Evolutionary conservation across 2,797 vertebrate species (phyloP), one percentile per base, ranked within the genome.

Genomic region (Microtus agrestis): DNA sequence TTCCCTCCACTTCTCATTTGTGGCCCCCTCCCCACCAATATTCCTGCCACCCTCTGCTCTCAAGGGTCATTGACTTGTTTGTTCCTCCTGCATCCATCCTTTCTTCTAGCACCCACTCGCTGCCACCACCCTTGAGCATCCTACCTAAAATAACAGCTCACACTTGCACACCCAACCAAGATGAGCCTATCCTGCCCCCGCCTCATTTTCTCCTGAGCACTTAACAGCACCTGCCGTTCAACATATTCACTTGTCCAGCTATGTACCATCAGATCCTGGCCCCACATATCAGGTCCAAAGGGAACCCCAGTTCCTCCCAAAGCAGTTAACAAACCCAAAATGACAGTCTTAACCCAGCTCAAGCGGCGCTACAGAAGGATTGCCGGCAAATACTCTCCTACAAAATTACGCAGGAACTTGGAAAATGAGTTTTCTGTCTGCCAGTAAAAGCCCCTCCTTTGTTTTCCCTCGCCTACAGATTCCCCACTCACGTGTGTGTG

Each of bases 111-210:
- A 37, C 13, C 40, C 34, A 54, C 21, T 76, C 13, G 6, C 11
- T 10, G 0, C 11, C n/a, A 17, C 69, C 88, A 61, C 29, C 37
- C 46, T 19, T n/a, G 56, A 29, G 4, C 37, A 46, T 7, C 37
- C 25, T 48, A 11, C 23, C 71, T 27, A 74, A 84, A 74, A 43
- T 6, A 34, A 5, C 59, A 67, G 10, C 13, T 87, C 43, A 14
- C 1, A 10, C 7, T 69, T 2, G 40, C 14, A 63, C n/a, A 25
- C 0, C 37, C 21, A 37, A 11, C 59, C 10, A 1, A 1, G 59
- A 48, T 31, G 37, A 13, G 61, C 14, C 80, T 46, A 14, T 27
- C n/a, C 9, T 23, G 5, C 40, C 25, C 63, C 82, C 56, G 61
- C 46, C 80, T 67, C 54, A 0, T 11, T 81, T 92, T 43, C 86